Conservation (phyloP, 2,888 invertebrate species). For the Stenoptilia bipunctidactyla region DNA sequence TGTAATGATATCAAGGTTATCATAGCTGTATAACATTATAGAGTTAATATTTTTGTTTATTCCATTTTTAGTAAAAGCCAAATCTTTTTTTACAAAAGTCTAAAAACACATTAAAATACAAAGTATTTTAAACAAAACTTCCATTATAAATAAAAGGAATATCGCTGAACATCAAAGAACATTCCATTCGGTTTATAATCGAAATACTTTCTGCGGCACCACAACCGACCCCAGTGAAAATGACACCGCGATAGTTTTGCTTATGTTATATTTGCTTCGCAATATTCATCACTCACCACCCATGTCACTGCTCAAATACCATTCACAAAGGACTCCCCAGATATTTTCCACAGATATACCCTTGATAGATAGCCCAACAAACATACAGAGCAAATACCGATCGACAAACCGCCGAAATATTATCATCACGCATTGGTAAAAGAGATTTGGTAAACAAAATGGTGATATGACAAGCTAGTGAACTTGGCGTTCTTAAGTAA, state of each 20-base stretch:
- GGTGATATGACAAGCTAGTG: too few relatives aligned
- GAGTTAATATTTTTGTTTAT: too few relatives aligned
- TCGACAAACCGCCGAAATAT: constrained; percentile 18
- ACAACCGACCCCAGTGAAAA: constrained; percentile 51
- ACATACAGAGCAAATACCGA: constrained; percentile 36
- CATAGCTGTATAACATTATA: too few relatives aligned
- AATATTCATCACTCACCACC: constrained; percentile 69
- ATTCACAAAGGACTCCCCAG: constrained; percentile 63
- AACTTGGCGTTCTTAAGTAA: too few relatives aligned
- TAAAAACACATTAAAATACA: too few relatives aligned
- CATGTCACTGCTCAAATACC: constrained; percentile 67
- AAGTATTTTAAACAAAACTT: too few relatives aligned
- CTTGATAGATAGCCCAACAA: constrained; percentile 57
- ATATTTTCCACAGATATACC: constrained; percentile 59
- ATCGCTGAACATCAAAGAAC: constrained; percentile 17
- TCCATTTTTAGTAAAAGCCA: too few relatives aligned
- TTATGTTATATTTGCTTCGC: constrained; percentile 68
- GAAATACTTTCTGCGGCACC: constrained; percentile 20
- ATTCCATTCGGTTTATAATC: constrained; percentile 21
- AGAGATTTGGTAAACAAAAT: too few relatives aligned
- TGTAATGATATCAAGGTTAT: too few relatives aligned
- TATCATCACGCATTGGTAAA: too few relatives aligned
- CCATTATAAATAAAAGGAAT: too few relatives aligned
- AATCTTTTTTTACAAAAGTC: too few relatives aligned
- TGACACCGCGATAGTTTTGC: constrained; percentile 66